phyloP scores from a whole-genome alignment of 2,113 vertebrate species.

The Hipposideros armiger region DNA sequence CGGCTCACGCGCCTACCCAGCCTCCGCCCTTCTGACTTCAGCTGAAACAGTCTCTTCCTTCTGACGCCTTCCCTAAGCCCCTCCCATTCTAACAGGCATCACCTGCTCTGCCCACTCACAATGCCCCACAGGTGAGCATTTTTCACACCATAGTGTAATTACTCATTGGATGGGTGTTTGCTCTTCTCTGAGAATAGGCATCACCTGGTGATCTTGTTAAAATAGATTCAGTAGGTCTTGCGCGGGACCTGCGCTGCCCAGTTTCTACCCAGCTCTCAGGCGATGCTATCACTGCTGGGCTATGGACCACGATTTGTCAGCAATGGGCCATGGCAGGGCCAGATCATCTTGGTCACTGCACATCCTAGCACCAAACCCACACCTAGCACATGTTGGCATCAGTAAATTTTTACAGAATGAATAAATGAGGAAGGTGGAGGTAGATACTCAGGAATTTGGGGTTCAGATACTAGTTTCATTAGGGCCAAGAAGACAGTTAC shows the following conservation, averaged over 20 bases:
- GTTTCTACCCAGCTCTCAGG: not conserved
- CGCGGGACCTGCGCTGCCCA: fast-evolving
- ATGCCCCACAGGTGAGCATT: not conserved
- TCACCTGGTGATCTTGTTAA: not conserved
- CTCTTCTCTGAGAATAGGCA: not conserved
- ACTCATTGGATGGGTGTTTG: not conserved
- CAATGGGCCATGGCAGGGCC: not conserved
- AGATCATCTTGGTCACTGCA: fast-evolving
- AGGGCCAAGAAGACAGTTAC: not conserved
- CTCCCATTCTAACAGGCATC: not conserved
- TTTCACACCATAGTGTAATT: not conserved
- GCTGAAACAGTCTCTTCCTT: not conserved
- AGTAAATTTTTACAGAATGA: not conserved
- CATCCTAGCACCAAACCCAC: not conserved
- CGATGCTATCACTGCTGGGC: not conserved
- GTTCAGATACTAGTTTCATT: not conserved
- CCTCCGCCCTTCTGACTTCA: not conserved
- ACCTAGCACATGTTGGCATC: not conserved
- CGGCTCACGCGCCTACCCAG: fast-evolving
- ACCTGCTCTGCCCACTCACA: not conserved
- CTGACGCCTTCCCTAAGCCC: not conserved
- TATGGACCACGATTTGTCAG: not conserved
- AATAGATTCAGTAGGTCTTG: not conserved
- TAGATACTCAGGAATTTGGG: not conserved
- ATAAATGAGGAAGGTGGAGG: not conserved